These are phyloP conservation scores for Myiotriccus ornatus DNA, from an alignment of 2,797 vertebrate species.

Conservation along the genomic window DNA sequence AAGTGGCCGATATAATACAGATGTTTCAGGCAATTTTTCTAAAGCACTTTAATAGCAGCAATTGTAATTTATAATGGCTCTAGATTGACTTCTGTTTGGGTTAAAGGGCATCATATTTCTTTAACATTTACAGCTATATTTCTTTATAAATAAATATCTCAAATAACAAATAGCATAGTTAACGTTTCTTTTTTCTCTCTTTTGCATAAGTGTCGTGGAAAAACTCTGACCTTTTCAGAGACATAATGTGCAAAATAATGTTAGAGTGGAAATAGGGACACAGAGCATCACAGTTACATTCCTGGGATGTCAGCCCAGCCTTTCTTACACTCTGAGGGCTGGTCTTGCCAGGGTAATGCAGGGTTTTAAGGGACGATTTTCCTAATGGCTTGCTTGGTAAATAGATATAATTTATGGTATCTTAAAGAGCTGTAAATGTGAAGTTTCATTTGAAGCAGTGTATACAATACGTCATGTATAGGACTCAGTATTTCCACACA, in stretches of 20 bases:
- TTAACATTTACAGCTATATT: conserved; percentile 79
- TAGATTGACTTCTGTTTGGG: conserved; percentile 75
- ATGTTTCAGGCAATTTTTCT: conserved; percentile 80
- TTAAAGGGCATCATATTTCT: conserved; percentile 73
- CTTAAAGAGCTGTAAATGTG: conserved; percentile 63
- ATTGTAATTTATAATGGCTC: conserved; percentile 77
- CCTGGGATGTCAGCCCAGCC: conserved; percentile 66
- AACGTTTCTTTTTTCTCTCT: conserved; percentile 71
- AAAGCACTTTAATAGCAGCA: conserved; percentile 84
- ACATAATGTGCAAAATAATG: conserved; percentile 76
- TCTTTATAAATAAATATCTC: conserved; percentile 80
- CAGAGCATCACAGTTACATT: conserved; percentile 75
- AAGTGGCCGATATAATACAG: conserved; percentile 84
- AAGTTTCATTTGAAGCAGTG: conserved; percentile 42
- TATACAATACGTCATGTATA: conserved; percentile 61
- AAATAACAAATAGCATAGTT: conserved; percentile 78
- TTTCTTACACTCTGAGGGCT: conserved; percentile 34
- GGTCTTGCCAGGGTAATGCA: conserved; percentile 54
- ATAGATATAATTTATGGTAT: conserved; percentile 31
- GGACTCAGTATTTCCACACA: conserved; percentile 58
- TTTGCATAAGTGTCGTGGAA: conserved; percentile 80
- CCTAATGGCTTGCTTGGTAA: conserved; percentile 61
- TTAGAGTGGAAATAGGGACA: conserved; percentile 74
- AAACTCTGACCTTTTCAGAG: conserved; percentile 76
- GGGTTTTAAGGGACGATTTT: conserved; percentile 36